These are phyloP conservation scores for Ictalurus punctatus DNA, from an alignment of 2,113 vertebrate species.

Conservation along the genomic window DNA sequence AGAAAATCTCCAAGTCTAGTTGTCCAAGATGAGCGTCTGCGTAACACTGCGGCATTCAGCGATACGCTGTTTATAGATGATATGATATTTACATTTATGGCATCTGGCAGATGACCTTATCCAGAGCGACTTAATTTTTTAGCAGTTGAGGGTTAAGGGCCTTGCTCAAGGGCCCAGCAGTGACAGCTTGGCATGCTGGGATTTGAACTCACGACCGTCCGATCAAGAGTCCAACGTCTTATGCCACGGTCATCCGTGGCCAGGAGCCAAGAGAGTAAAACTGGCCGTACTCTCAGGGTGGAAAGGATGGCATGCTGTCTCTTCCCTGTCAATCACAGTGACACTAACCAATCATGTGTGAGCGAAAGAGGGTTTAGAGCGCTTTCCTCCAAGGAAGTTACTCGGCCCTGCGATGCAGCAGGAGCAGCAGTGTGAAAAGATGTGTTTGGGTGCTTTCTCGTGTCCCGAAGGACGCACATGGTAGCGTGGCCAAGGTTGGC, in stretches of 20 bases:
- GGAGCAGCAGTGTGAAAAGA: not conserved
- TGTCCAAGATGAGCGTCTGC: not conserved
- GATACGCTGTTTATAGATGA: not conserved
- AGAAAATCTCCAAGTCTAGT: not conserved
- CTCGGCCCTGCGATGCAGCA: not conserved
- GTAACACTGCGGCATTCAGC: not conserved
- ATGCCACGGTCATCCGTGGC: no score
- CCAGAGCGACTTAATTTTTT: no score
- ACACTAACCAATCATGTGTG: not conserved
- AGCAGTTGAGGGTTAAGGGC: no score
- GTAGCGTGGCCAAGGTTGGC: not conserved
- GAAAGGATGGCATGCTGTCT: not conserved
- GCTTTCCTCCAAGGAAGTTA: not conserved
- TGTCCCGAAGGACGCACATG: not conserved
- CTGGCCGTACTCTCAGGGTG: not conserved
- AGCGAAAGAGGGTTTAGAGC: not conserved
- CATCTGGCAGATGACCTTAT: no score
- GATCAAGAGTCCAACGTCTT: no score
- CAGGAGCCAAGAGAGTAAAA: not conserved
- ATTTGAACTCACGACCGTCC: no score
- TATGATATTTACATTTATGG: no score
- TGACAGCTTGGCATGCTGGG: no score
- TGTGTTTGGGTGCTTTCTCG: not conserved
- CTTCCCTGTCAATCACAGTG: not conserved
- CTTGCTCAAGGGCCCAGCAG: no score